A percentile compares a stretch with the other conserved stretches of the same genome.
Evolutionary conservation across 2,888 invertebrate species (phyloP).

Genomic region (Hirtodrosophila alboralis): DNA sequence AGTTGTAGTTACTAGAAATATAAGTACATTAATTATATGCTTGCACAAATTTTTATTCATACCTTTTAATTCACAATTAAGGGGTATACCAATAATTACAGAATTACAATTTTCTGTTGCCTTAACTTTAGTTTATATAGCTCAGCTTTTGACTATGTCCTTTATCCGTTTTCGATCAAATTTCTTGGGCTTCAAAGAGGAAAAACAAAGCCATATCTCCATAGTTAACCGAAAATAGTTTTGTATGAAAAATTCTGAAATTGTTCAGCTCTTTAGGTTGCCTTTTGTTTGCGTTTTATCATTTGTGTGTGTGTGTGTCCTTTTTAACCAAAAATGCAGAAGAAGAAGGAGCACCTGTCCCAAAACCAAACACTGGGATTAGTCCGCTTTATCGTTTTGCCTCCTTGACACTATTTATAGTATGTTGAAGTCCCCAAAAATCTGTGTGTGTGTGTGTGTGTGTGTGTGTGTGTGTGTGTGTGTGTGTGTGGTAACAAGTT

Average conservation of each 20-base stretch:
- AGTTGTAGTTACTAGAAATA: too few relatives aligned
- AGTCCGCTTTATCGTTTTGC: constrained; percentile 12
- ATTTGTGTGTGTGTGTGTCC: constrained; percentile 32
- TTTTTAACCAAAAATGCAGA: constrained; percentile 2
- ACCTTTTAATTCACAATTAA: too few relatives aligned
- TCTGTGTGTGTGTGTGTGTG: constrained; percentile 24
- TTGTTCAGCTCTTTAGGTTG: constrained; percentile 31
- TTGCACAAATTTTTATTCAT: too few relatives aligned
- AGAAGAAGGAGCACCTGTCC: constrained; percentile 53
- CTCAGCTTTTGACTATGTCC: background rate
- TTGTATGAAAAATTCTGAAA: constrained; percentile 57
- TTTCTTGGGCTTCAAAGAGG: constrained; percentile 51
- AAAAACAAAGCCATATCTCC: constrained; percentile 7
- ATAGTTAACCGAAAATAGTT: constrained; percentile 56
- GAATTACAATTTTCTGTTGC: background rate
- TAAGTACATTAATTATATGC: too few relatives aligned
- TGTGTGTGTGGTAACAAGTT: constrained; percentile 12
- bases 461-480: constrained; percentile 19
- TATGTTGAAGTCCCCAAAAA: constrained; percentile 22
- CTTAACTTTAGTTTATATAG: constrained; percentile 5
- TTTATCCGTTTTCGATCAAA: constrained; percentile 40
- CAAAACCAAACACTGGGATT: constrained; percentile 8
- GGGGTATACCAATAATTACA: too few relatives aligned
- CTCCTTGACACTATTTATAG: constrained; percentile 21
- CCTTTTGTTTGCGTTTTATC: constrained; percentile 53